Base-by-base conservation (phyloP, 2,797 vertebrate species). In the Paratrypauchen microcephalus region DNA sequence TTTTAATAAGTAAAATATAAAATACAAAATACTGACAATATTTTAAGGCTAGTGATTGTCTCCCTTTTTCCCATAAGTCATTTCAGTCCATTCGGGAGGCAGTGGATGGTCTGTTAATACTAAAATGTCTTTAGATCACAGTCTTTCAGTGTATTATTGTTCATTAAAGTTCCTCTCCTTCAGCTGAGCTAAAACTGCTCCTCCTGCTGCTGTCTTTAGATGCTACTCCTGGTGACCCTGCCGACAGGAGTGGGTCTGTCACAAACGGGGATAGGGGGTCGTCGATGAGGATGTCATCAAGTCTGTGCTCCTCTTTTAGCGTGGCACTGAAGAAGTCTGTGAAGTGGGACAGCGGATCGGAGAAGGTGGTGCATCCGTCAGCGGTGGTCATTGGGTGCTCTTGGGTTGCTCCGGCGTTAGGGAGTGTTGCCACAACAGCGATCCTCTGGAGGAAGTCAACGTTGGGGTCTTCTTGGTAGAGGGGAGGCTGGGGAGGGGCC, bases 281-380 rank as follows among this genome's bases (percentile, higher is more conserved):
- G 5, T 97, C 95, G 89, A 98, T 92, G 65, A 98, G 90, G 80
- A 97, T 92, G 86, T 95, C 93, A 2, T 96, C 95, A 76, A 98
- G 89, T 61, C 92, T 91, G 39, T 97, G 97, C 73, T 99, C 98
- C 75, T 96, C 96, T 85, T 99, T 98, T 71, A 97, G 93, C n/a
- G 96, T 93, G 1, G 94, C 91, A 0, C 95, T 96, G 88, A 98
- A 99, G 91, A 99, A 95, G 93, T 99, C 96, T 0, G 97, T 98
- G 89, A 99, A 99, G 85, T 98, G 96, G 48, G 97, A 98, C 80
- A 99, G 94, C 3, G 98, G 98, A 86, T 99, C 97, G 0, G 96
- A 97, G 92, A 97, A 99, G 5, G 94, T 92, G 59, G 94, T 92
- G 60, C 95, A 94, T 83, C 90, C 88, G 24, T 96, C 92, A 0